Evolutionary conservation across 1,140 invertebrate species (phyloP), one percentile per base, ranked within the genome.

Genomic region (Drosophila pruinosa): DNA sequence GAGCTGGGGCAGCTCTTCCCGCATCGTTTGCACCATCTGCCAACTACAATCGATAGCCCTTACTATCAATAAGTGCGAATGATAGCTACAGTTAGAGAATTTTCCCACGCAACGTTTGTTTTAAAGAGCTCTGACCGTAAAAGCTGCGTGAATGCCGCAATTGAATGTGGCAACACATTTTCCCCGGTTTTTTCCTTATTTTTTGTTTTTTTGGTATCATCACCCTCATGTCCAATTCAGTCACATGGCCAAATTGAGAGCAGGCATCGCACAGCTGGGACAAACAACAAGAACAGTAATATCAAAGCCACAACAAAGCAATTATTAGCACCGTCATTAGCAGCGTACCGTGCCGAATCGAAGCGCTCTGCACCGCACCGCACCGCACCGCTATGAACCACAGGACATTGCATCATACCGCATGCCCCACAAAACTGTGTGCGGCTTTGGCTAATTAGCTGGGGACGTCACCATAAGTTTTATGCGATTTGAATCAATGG

Each of bases 311-410:
- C 61, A 65, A 65, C 61, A 70, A 82, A 58, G 69, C 63, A 73
- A 82, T 77, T 81, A 81, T 81, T 77, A 61, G 78, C 78, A 63
- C 54, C 63, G 78, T 73, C 78, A 82, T 80, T 80, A 80, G 71
- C 72, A 72, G 31, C 3, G 34, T 2, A 31, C 24, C 47, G 10
- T 59, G 53, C 48, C 43, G 21, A 12, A 26, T 14, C 7, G 45
- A 57, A 63, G 22, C 50, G 50, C 47, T 52, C 21, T n/a, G 50
- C 26, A 64, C 45, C 50, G 17, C 39, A 31, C 28, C 41, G 34
- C 41, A 26, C 39, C 58, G 28, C 21, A 34, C 15, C 22, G n/a
- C 41, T n/a, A 4, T 10, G 19, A 14, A 31, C 22, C 15, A n/a
- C 34, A n/a, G n/a, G n/a, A n/a, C n/a, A n/a, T n/a, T n/a, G n/a